Evolutionary conservation across 2,113 vertebrate genomes (phyloP).

Genomic region (Tragelaphus scriptus): DNA sequence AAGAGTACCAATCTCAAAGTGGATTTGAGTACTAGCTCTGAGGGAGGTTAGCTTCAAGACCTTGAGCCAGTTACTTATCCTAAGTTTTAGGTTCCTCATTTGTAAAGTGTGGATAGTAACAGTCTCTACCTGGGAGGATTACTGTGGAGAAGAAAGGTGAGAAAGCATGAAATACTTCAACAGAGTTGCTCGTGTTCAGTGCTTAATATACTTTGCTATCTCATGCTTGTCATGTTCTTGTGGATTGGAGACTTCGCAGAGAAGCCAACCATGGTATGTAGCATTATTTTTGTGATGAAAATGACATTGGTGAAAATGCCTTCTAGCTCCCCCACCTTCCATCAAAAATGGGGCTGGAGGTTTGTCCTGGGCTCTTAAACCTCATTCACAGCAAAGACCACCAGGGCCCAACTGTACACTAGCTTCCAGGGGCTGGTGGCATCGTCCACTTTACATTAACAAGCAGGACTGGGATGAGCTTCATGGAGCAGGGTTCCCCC

Average conservation of each 20-base stretch:
- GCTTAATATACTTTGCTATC: not conserved
- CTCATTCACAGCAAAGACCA: not conserved
- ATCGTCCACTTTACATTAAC: too few species aligned
- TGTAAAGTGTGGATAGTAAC: not conserved
- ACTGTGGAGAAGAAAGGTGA: not conserved
- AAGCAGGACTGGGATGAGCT: not conserved
- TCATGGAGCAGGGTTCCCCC: not conserved
- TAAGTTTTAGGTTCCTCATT: not conserved
- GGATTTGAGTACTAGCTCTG: not conserved
- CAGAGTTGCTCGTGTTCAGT: rapidly evolving
- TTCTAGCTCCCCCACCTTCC: not conserved
- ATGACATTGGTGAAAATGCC: not conserved
- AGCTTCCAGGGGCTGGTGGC: too few species aligned
- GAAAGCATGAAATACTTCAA: too few species aligned
- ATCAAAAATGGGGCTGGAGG: not conserved
- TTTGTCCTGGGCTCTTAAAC: not conserved
- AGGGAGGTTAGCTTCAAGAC: not conserved
- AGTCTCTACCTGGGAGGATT: not conserved
- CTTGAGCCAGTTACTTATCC: not conserved
- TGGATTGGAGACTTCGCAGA: not conserved
- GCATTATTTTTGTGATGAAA: not conserved
- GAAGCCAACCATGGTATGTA: too few species aligned
- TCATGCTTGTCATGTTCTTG: not conserved
- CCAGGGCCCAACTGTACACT: rapidly evolving
- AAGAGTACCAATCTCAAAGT: not conserved